Conservation (phyloP, 2,888 invertebrate species). For the Celastrina argiolus region DNA sequence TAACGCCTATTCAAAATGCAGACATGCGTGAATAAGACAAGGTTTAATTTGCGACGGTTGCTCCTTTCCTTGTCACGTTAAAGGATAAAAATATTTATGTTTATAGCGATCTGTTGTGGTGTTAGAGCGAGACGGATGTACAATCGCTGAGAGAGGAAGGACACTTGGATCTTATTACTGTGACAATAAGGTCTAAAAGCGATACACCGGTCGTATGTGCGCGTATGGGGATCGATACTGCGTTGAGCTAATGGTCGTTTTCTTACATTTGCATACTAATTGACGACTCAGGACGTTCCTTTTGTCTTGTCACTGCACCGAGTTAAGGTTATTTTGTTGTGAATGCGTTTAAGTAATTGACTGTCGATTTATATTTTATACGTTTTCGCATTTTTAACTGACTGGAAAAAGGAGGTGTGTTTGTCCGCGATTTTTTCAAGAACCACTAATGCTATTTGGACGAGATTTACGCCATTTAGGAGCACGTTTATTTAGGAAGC, state of each 20-base stretch:
- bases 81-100: constrained; percentile 57
- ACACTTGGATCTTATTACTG: background rate
- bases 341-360: constrained; percentile 32
- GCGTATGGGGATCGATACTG: constrained; percentile 74
- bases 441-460: too few species aligned
- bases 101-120: constrained; percentile 75
- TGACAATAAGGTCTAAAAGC: background rate
- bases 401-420: too few species aligned
- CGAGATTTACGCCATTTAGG: too few species aligned
- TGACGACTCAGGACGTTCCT: constrained; percentile 57
- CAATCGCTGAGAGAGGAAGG: background rate
- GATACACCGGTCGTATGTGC: constrained; percentile 58
- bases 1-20: constrained; percentile 22
- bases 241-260: constrained; percentile 69
- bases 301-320: constrained; percentile 61
- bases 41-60: constrained; percentile 34
- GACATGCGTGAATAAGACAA: background rate
- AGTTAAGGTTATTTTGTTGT: constrained; percentile 47
- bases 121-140: constrained; percentile 67
- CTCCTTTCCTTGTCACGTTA: constrained; percentile 46
- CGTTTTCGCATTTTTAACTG: background rate
- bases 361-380: constrained; percentile 19
- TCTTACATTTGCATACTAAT: constrained; percentile 78
- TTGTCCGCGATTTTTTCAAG: too few species aligned
- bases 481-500: too few species aligned